Evolutionary conservation across 2,113 vertebrate genomes (phyloP).

Genomic region (Cervus canadensis): DNA sequence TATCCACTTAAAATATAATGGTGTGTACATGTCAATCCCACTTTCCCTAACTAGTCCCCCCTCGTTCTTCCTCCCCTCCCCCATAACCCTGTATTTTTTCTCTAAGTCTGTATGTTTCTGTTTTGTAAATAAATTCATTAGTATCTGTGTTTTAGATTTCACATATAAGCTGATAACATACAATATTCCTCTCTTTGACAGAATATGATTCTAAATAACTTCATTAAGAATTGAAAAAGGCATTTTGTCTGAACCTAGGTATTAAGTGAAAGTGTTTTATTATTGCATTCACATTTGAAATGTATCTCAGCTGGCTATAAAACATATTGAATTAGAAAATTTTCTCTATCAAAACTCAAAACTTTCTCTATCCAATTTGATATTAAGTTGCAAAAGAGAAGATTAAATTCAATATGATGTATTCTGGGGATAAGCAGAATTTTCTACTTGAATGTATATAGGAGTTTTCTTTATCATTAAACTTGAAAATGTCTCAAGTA

Average conservation of each 20-base stretch:
- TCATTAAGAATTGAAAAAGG: neutral
- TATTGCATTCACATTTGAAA: slow-evolving; percentile 6
- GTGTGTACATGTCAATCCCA: no score
- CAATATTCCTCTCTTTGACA: neutral
- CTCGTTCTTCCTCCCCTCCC: neutral
- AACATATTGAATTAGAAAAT: neutral
- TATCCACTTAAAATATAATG: no score
- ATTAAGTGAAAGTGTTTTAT: slow-evolving; percentile 4
- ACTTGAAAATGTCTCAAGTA: neutral
- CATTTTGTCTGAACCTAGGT: neutral
- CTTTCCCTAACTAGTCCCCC: neutral
- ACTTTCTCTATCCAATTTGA: neutral
- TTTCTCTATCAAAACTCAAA: neutral
- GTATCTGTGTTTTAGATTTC: neutral
- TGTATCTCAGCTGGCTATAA: neutral
- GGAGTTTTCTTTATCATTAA: neutral
- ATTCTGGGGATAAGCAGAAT: neutral
- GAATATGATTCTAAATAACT: neutral
- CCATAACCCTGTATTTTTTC: neutral
- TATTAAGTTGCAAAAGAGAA: slow-evolving; percentile 3
- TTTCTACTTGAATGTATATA: neutral
- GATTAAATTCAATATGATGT: neutral
- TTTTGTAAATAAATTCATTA: neutral
- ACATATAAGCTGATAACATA: neutral
- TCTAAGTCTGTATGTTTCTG: neutral